Conservation (phyloP, 1,140 invertebrate species). For the Macrosteles quadrilineatus region DNA sequence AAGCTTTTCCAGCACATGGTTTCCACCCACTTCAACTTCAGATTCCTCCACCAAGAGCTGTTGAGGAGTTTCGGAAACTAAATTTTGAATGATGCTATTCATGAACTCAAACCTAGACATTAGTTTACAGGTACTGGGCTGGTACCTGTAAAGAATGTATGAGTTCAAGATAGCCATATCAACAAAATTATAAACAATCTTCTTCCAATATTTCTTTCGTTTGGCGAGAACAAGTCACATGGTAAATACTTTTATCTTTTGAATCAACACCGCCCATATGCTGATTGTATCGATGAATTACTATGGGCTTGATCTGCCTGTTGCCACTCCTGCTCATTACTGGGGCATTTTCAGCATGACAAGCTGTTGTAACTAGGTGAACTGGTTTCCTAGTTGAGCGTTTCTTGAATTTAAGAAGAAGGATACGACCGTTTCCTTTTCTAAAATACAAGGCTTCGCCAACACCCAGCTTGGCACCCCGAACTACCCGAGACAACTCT, state of each 20-base stretch:
- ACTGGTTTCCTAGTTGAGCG: slow-evolving; percentile 19
- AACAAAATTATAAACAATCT: slow-evolving; percentile 7
- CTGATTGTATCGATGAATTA: slow-evolving; percentile 21
- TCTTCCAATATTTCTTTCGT: slow-evolving; percentile 21
- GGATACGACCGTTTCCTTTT: background rate
- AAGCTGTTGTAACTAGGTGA: slow-evolving; percentile 23
- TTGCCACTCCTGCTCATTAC: slow-evolving; percentile 6
- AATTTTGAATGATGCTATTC: background rate
- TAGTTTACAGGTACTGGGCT: background rate
- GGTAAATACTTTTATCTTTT: slow-evolving; percentile 17
- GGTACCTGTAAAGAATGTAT: slow-evolving; percentile 8
- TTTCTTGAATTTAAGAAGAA: slow-evolving; percentile 20
- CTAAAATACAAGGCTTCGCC: slow-evolving; percentile 15
- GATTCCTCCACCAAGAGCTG: background rate
- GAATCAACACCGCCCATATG: slow-evolving; percentile 24
- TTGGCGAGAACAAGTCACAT: slow-evolving; percentile 10
- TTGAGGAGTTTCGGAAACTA: background rate
- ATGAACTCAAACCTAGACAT: background rate
- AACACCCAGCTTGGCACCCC: slow-evolving; percentile 1
- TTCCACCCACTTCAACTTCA: background rate
- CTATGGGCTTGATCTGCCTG: background rate
- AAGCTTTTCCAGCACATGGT: background rate
- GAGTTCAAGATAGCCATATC: slow-evolving; percentile 25
- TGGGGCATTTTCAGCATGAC: slow-evolving; percentile 12
- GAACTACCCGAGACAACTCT: slow-evolving; percentile 14